Evolutionary conservation across 1,140 invertebrate genomes (phyloP).

Genomic region (Cyphomyrmex costatus): DNA sequence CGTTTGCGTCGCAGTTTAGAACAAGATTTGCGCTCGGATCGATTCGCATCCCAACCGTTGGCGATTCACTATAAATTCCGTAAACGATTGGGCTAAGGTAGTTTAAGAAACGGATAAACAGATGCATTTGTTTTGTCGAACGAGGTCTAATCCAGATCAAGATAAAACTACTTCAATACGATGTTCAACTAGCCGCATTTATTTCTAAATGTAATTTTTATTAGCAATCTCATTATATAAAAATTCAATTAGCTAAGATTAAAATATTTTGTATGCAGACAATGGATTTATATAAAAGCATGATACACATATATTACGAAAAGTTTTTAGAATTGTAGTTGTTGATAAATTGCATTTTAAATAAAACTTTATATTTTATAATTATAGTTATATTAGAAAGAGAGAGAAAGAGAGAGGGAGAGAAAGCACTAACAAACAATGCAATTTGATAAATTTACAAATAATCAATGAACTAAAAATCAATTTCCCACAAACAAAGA

Average conservation of each 20-base stretch:
- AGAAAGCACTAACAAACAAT: background rate
- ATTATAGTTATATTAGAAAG: background rate
- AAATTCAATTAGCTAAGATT: background rate
- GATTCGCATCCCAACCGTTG: slow-evolving; percentile 29
- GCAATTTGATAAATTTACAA: background rate
- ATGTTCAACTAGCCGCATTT: background rate
- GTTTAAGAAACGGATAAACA: slow-evolving; percentile 60
- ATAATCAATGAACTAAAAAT: background rate
- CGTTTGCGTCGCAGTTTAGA: slow-evolving; percentile 32
- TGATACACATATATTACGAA: background rate
- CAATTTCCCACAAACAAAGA: background rate
- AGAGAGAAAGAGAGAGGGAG: background rate
- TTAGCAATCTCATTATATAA: background rate
- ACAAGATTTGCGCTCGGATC: slow-evolving; percentile 25
- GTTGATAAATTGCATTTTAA: background rate
- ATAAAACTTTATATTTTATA: background rate
- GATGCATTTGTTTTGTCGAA: slow-evolving; percentile 54
- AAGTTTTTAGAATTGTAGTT: background rate
- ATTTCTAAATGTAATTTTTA: background rate
- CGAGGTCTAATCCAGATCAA: slow-evolving; percentile 31
- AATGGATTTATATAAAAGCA: background rate
- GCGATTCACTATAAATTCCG: slow-evolving; percentile 47
- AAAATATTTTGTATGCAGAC: background rate
- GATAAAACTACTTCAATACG: background rate
- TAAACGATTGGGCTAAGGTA: slow-evolving; percentile 34